Evolutionary conservation across 2,888 invertebrate genomes (phyloP).

Genomic region (Lycia hirtaria): DNA sequence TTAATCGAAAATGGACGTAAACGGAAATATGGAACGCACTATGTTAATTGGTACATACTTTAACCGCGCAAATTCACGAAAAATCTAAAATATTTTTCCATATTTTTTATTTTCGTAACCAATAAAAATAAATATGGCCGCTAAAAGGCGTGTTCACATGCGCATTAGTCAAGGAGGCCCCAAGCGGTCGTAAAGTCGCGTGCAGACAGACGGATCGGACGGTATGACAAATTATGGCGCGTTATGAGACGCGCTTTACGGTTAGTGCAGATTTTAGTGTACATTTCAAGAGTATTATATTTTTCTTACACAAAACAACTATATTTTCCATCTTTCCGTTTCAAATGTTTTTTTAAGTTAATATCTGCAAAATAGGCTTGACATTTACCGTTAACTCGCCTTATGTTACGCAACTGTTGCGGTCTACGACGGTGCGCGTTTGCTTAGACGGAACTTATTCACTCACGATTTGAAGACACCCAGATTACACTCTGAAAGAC

Average conservation of each 20-base stretch:
- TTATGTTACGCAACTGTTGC: too few species aligned
- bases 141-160: conserved; percentile 31
- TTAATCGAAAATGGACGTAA: too few species aligned
- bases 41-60: too few species aligned
- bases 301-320: background rate
- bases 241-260: background rate
- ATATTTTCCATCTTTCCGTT: too few species aligned
- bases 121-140: conserved; percentile 22
- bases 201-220: conserved; percentile 32
- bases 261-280: conserved; percentile 5
- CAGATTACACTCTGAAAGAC: too few species aligned
- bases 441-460: too few species aligned
- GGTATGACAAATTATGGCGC: conserved; percentile 28
- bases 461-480: too few species aligned
- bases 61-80: background rate
- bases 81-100: background rate
- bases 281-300: background rate
- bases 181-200: conserved; percentile 34
- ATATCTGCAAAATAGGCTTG: too few species aligned
- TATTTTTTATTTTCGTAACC: background rate
- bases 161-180: conserved; percentile 30
- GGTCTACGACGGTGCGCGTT: too few species aligned
- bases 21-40: too few species aligned
- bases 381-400: too few species aligned
- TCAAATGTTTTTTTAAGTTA: too few species aligned